Conservation (phyloP, 2,888 invertebrate genomes). For the Nemotelus pantherinus region DNA sequence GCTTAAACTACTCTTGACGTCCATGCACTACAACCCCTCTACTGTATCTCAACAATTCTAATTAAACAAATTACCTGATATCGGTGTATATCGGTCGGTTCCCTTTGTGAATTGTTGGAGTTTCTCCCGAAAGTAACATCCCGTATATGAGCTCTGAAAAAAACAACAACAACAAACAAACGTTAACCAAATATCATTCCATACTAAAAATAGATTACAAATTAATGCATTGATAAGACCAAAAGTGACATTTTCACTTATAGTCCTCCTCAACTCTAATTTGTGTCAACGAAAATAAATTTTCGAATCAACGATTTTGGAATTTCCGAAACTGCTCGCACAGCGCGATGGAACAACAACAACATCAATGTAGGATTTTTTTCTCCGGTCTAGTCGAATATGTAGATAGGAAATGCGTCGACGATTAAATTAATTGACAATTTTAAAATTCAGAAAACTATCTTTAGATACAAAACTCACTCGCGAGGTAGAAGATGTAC, state of each 20-base stretch:
- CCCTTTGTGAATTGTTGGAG: slow-evolving; percentile 61
- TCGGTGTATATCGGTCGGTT: slow-evolving; percentile 61
- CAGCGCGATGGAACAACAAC: background rate
- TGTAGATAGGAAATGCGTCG: background rate
- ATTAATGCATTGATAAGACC: slow-evolving; percentile 32
- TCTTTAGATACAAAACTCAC: slow-evolving; percentile 9
- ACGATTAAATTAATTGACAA: slow-evolving; percentile 14
- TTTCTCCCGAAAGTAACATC: slow-evolving; percentile 63
- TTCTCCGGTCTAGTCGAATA: background rate
- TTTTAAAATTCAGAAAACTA: background rate
- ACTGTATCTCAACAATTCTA: too few relatives aligned
- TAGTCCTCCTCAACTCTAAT: slow-evolving; percentile 21
- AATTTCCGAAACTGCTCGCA: slow-evolving; percentile 2
- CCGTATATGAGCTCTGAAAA: slow-evolving; percentile 62
- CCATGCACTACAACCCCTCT: too few relatives aligned
- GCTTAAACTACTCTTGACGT: too few relatives aligned
- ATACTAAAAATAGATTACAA: slow-evolving; percentile 25
- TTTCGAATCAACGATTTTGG: slow-evolving; percentile 4
- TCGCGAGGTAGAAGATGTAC: background rate
- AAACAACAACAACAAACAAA: slow-evolving; percentile 51
- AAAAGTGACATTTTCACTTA: slow-evolving; percentile 30
- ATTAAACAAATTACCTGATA: slow-evolving; percentile 57
- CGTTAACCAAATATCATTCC: background rate
- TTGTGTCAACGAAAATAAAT: slow-evolving; percentile 28
- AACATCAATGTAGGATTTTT: background rate